Evolutionary conservation across 2,797 vertebrate species (phyloP).

Genomic region (Podarcis siculus): DNA sequence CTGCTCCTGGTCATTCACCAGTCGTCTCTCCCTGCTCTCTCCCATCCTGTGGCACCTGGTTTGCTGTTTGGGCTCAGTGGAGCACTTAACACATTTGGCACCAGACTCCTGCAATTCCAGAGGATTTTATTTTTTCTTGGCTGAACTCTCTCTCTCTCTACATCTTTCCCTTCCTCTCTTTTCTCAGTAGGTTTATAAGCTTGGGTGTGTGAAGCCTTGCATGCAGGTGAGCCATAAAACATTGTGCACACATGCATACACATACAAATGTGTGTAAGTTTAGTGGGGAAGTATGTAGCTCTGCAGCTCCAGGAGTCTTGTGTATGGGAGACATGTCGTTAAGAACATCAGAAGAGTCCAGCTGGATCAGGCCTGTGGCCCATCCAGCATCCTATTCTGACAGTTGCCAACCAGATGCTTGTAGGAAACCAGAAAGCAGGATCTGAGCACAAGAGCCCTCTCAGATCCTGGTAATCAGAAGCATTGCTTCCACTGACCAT

Average conservation of each 20-base stretch:
- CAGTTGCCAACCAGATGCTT: too few species aligned
- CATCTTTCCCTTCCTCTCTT: neutral
- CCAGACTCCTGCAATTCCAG: neutral
- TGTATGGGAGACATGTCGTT: too few species aligned
- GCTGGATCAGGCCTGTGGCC: too few species aligned
- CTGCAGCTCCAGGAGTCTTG: neutral
- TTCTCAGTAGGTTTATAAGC: neutral
- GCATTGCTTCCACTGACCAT: too few species aligned
- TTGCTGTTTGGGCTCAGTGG: neutral
- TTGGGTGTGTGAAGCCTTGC: neutral
- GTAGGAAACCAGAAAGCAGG: too few species aligned
- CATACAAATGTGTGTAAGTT: neutral
- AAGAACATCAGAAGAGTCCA: too few species aligned
- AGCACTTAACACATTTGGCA: neutral
- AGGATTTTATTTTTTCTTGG: neutral
- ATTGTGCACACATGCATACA: neutral
- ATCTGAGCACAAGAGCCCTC: too few species aligned
- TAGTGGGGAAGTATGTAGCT: neutral
- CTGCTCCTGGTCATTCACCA: neutral
- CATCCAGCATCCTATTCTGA: too few species aligned
- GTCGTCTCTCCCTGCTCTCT: neutral
- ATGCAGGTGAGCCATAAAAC: slow-evolving; percentile 3
- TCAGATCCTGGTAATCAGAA: too few species aligned
- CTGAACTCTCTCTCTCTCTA: neutral
- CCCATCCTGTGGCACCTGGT: neutral